Evolutionary conservation across 2,113 vertebrate genomes (phyloP).

Genomic region (Macrotis lagotis): DNA sequence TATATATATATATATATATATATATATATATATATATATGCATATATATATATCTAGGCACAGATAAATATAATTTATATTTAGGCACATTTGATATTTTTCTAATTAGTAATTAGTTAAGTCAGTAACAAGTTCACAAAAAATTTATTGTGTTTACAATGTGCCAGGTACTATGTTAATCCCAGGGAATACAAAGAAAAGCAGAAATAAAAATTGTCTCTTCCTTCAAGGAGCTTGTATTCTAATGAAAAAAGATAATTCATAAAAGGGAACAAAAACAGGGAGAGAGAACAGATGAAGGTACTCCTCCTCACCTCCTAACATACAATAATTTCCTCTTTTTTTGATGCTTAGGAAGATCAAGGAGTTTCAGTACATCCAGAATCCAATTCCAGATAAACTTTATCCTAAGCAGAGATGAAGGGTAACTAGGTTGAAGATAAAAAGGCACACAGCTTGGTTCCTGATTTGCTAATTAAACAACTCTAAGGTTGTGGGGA

Average conservation of each 20-base stretch:
- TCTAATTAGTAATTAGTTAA: neutral
- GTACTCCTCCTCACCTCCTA: too few relatives aligned
- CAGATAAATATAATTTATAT: too few relatives aligned
- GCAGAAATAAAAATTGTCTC: neutral
- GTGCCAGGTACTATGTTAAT: neutral
- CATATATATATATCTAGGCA: too few relatives aligned
- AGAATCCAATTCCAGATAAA: neutral
- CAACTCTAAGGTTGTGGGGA: neutral
- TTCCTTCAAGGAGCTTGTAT: neutral
- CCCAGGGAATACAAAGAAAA: neutral
- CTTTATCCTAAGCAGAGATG: neutral
- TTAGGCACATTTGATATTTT: neutral
- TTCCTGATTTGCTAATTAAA: neutral
- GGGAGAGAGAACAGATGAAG: neutral
- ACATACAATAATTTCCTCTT: neutral
- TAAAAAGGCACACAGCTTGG: neutral
- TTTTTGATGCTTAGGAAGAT: neutral
- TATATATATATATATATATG: too few relatives aligned
- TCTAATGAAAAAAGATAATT: neutral
- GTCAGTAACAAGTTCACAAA: neutral
- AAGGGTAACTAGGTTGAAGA: neutral
- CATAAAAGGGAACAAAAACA: neutral
- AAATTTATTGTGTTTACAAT: neutral
- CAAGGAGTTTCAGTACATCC: neutral
- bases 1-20: too few relatives aligned